Evolutionary conservation across 2,113 vertebrate genomes (phyloP), one percentile per base, ranked within the genome.

Genomic region (Picathartes gymnocephalus): DNA sequence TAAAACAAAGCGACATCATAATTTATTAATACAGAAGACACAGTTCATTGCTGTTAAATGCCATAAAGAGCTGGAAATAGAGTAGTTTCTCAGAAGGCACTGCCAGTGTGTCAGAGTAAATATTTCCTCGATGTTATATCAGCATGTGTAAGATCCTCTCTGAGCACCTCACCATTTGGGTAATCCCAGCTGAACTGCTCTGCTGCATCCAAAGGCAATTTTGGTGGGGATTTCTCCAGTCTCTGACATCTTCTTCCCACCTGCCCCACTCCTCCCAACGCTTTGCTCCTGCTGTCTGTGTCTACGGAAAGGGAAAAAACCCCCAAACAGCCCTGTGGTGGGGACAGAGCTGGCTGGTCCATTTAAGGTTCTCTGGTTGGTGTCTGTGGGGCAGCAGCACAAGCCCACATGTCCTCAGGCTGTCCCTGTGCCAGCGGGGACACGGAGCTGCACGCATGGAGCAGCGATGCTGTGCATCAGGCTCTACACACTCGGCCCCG

Each of bases 1-100:
- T 97, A 95, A 97, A 93, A 65, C 66, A 95, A 71, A 91, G 73
- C 96, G 94, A 95, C 94, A 95, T 89, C 62, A 78, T 97, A 93
- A 97, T 95, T 97, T 96, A 96, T 97, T 92, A 97, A 93, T 92
- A 88, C 60, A 77, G 62, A 96, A 94, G 89, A 90, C 76, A 78
- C 56, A 82, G 68, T 69, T 96, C 48, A 72, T 96, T 93, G 94
- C 82, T 78, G 71, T 96, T 95, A 95, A 95, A 88, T 53, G 86
- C 65, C 80, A 65, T 90, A 70, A 96, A 74, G 58, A 90, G 81
- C 66, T 97, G 76, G 86, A 95, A 97, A 94, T 86, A 61, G 81
- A 94, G 90, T 40, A 62, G 95, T 96, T 97, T 97, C 94, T 92
- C 90, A 93, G 73, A 91, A 91, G 71, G 51, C 94, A 95, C 13